Percentiles rank a stretch among this genome's conserved stretches.
phyloP scores from a whole-genome alignment of 2,113 vertebrate species.

The Tricholaema leucomelas region DNA sequence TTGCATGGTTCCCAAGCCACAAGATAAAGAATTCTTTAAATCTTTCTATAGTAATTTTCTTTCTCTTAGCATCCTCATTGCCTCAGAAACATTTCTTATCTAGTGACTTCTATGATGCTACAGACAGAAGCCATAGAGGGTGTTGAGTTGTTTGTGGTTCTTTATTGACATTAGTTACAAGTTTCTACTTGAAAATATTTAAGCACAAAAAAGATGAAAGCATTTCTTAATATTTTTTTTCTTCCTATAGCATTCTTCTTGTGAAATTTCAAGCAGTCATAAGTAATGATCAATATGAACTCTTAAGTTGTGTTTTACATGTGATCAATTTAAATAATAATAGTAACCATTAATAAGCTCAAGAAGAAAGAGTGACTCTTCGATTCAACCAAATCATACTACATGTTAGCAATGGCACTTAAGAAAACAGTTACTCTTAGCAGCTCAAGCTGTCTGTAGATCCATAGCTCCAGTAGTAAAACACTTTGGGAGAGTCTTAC shows the following conservation, averaged over 20 bases:
- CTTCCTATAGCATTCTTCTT: not conserved
- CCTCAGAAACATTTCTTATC: not conserved
- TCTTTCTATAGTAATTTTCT: not conserved
- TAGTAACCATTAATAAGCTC: not conserved
- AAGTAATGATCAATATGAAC: not conserved
- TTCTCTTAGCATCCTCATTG: not conserved
- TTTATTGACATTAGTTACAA: not conserved
- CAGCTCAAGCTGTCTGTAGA: not conserved
- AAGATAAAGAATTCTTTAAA: not conserved
- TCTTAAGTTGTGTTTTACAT: not conserved
- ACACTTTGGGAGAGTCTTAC: not conserved
- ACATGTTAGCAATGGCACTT: not conserved
- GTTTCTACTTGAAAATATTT: not conserved
- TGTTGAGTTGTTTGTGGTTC: not conserved
- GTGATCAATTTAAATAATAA: conserved; percentile 2
- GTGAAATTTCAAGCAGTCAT: not conserved
- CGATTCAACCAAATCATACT: not conserved
- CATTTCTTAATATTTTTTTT: not conserved
- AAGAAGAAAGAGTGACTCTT: not conserved
- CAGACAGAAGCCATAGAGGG: not conserved
- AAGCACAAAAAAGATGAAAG: not conserved
- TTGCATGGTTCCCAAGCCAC: not conserved
- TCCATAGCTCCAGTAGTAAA: not conserved
- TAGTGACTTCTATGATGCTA: not conserved
- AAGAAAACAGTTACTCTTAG: not conserved